Percentiles rank a stretch among this genome's conserved stretches.
Conservation (phyloP, 2,113 vertebrate species). For the Myotis brandtii region DNA sequence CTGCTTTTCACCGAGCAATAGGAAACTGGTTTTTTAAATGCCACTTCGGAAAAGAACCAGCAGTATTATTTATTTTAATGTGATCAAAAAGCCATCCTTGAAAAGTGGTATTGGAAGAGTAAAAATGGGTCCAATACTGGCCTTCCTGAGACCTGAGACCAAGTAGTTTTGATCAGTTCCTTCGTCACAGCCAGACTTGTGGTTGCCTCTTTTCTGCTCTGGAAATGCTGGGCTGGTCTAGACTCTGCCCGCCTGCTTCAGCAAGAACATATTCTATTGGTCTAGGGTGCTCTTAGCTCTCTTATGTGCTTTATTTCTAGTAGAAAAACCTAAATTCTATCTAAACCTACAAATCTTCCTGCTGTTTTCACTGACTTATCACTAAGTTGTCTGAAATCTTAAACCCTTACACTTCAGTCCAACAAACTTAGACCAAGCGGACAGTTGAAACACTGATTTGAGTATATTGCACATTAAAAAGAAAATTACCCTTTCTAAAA, state of each 20-base stretch:
- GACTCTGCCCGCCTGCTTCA: background rate
- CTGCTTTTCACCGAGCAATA: background rate
- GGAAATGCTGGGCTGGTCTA: background rate
- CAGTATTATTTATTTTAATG: background rate
- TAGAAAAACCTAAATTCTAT: background rate
- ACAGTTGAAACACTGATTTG: background rate
- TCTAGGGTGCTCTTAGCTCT: background rate
- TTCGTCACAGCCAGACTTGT: background rate
- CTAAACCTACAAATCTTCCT: background rate
- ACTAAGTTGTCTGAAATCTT: background rate
- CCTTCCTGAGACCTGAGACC: background rate
- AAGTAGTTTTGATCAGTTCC: background rate
- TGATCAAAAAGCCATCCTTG: background rate
- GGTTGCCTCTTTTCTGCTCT: fast-evolving
- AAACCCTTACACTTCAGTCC: background rate
- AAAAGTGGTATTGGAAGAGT: background rate
- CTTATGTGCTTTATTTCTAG: background rate
- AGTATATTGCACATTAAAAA: background rate
- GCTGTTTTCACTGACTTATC: background rate
- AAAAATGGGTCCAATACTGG: background rate
- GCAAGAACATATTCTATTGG: background rate
- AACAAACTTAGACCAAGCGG: background rate
- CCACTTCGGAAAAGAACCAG: background rate
- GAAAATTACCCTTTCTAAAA: background rate
- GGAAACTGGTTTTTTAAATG: background rate